These are phyloP conservation scores for Anhinga rufa DNA, from an alignment of 2,113 vertebrate genomes.

Conservation along the genomic window DNA sequence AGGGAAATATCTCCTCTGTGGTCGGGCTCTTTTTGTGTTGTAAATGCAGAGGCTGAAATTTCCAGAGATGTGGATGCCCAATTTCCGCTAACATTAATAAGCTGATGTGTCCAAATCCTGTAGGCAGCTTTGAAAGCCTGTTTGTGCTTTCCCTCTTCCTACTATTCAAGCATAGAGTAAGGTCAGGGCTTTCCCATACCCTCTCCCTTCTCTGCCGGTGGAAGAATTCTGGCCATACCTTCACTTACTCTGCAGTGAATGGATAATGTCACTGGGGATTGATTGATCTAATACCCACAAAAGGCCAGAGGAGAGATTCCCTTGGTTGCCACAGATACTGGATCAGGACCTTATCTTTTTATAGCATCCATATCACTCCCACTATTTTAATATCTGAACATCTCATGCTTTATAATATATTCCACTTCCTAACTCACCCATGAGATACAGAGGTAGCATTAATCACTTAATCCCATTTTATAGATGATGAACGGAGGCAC, in stretches of 20 bases:
- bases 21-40: slow-evolving; percentile 58
- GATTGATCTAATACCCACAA: slow-evolving; percentile 70
- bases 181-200: slow-evolving; percentile 68
- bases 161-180: slow-evolving; percentile 66
- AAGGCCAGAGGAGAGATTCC: slow-evolving; percentile 67
- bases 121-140: slow-evolving; percentile 68
- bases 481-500: slow-evolving; percentile 54
- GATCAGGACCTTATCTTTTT: slow-evolving; percentile 68
- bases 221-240: slow-evolving; percentile 69
- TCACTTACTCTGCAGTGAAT: slow-evolving; percentile 65
- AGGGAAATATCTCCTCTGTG: slow-evolving; percentile 64
- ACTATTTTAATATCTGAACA: slow-evolving; percentile 59
- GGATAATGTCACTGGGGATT: slow-evolving; percentile 68
- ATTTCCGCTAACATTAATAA: slow-evolving; percentile 70
- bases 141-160: slow-evolving; percentile 68
- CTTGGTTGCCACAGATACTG: slow-evolving; percentile 69
- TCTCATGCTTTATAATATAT: slow-evolving; percentile 33
- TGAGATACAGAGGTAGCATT: slow-evolving; percentile 45
- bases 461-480: slow-evolving; percentile 65
- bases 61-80: slow-evolving; percentile 68
- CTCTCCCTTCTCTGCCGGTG: slow-evolving; percentile 66
- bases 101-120: slow-evolving; percentile 68
- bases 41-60: slow-evolving; percentile 66
- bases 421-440: slow-evolving; percentile 26
- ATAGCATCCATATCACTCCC: slow-evolving; percentile 47